Percentiles rank a stretch among this genome's conserved stretches.
Conservation (phyloP, 2,888 invertebrate species). For the Hypercompe scribonia region DNA sequence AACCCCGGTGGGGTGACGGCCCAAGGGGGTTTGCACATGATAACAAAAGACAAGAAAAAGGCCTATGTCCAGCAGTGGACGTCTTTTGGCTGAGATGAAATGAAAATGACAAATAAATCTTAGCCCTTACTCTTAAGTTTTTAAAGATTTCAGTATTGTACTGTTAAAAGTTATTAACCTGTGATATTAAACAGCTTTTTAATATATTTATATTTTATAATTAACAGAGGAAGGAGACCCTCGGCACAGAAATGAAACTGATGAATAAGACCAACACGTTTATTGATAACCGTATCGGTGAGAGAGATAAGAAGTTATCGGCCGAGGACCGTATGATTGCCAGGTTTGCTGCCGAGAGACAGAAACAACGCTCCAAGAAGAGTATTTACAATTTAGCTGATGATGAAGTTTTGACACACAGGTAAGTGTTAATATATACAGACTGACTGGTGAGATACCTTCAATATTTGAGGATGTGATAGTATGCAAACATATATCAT, state of each 20-base stretch:
- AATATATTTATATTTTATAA: conserved; percentile 16
- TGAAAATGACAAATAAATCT: too few relatives aligned
- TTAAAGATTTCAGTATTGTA: too few relatives aligned
- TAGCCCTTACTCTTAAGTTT: too few relatives aligned
- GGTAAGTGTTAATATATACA: conserved; percentile 55
- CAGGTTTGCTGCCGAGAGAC: conserved; percentile 93
- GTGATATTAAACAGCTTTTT: background rate
- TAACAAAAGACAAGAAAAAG: too few relatives aligned
- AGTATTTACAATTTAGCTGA: conserved; percentile 95
- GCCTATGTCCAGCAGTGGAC: too few relatives aligned
- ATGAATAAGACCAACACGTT: conserved; percentile 95
- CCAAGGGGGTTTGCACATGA: too few relatives aligned
- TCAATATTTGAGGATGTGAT: too few relatives aligned
- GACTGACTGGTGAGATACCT: too few relatives aligned
- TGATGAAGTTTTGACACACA: conserved; percentile 96
- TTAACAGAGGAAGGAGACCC: conserved; percentile 91
- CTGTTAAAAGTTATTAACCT: too few relatives aligned
- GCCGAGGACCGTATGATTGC: conserved; percentile 94
- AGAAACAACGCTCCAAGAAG: conserved; percentile 88
- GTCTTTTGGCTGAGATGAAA: too few relatives aligned
- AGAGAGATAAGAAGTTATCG: conserved; percentile 89
- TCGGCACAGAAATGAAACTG: conserved; percentile 94
- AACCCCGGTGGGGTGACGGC: too few relatives aligned
- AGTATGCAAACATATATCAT: too few relatives aligned
- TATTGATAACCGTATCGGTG: conserved; percentile 95